Evolutionary conservation across 2,888 invertebrate species (phyloP).

Genomic region (Piscicola geometra): DNA sequence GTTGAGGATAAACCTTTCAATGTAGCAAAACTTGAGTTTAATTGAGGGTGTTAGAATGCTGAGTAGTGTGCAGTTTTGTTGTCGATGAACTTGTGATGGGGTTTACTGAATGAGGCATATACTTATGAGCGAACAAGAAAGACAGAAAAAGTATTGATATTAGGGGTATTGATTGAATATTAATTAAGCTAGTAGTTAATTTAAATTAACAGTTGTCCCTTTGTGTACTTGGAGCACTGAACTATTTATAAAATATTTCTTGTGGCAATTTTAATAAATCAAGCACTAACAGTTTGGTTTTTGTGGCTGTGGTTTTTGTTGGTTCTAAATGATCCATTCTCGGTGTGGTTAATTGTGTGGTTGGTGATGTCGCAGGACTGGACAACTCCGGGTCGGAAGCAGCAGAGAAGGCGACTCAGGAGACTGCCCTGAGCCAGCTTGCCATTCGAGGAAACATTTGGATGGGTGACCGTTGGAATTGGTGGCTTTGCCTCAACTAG

Average conservation of each 20-base stretch:
- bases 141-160: no score
- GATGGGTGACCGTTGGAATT: neutral
- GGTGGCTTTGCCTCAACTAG: slow-evolving; percentile 14
- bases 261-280: neutral
- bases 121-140: no score
- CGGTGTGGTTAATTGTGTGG: slow-evolving; percentile 22
- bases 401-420: slow-evolving; percentile 32
- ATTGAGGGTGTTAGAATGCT: no score
- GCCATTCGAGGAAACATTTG: slow-evolving; percentile 14
- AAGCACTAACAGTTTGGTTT: neutral
- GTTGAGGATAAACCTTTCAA: no score
- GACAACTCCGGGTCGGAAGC: slow-evolving; percentile 31
- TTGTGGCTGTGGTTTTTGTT: neutral
- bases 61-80: no score
- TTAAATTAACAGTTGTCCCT: no score
- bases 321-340: neutral
- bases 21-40: no score
- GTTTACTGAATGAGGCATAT: no score
- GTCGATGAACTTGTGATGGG: no score
- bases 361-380: neutral
- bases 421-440: slow-evolving; percentile 2
- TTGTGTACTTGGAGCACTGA: no score
- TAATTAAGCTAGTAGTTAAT: no score
- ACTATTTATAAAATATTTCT: neutral
- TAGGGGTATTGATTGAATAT: no score